A percentile compares a stretch with the other conserved stretches of the same genome.
These are phyloP conservation scores for Trilocha varians DNA, from an alignment of 2,888 invertebrate genomes.

Conservation along the genomic window DNA sequence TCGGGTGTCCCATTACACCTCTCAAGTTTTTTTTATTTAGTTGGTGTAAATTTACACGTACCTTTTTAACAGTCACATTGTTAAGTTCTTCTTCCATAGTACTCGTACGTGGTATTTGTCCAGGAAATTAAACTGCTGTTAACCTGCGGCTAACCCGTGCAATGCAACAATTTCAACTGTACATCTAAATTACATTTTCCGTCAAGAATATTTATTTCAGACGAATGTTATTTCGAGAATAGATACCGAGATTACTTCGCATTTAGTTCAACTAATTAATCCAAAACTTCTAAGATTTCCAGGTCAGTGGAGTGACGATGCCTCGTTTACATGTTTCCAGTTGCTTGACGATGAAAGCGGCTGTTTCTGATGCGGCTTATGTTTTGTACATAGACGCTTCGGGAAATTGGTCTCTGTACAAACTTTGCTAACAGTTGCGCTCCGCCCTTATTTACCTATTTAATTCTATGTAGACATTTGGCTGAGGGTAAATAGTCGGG, in stretches of 20 bases:
- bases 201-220: constrained; percentile 55
- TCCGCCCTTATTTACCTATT: neutral
- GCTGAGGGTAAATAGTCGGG: too few species aligned
- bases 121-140: constrained; percentile 14
- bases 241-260: constrained; percentile 60
- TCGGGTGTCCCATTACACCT: too few species aligned
- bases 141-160: constrained; percentile 45
- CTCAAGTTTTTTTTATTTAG: too few species aligned
- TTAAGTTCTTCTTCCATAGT: constrained; percentile 33
- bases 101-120: constrained; percentile 11
- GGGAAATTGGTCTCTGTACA: neutral
- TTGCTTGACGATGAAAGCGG: constrained; percentile 24
- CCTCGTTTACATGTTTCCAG: constrained; percentile 35
- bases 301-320: constrained; percentile 44
- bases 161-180: constrained; percentile 41
- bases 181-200: constrained; percentile 54
- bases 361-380: neutral
- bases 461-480: too few species aligned
- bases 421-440: neutral
- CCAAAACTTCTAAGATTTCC: constrained; percentile 48
- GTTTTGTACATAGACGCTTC: neutral
- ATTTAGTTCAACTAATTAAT: constrained; percentile 62
- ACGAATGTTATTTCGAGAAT: constrained; percentile 50
- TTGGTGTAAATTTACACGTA: too few species aligned
- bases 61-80: constrained; percentile 33